Base-by-base conservation (phyloP, 2,888 invertebrate genomes). In the Rhyacophila evoluta region DNA sequence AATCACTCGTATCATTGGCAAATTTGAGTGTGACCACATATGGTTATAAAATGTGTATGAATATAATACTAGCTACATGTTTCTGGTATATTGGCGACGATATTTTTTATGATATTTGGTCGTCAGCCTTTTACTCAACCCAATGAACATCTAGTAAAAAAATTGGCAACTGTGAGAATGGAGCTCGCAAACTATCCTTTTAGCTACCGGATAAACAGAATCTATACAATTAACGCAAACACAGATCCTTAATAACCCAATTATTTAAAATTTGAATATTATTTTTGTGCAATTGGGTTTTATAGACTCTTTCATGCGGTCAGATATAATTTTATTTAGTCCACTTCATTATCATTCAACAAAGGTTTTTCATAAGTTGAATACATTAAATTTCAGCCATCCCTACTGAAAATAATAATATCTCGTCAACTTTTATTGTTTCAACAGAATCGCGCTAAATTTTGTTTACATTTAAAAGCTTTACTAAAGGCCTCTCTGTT, bases 381-480 rank as follows among this genome's bases (percentile, higher is more conserved):
- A 69, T 29, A 5, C 28, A 29, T 29, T 69, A 69, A 69, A 69
- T 12, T 33, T 10, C 29, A 55, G 41, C 69, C 69, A 33, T 29
- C 15, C n/a, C 15, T 55, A 55, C 55, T 19, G 55, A 55, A 55
- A 55, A 55, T 29, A 69, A 69, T 69, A 69, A 69, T 69, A 69
- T 29, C 69, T 69, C 69, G 25, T 69, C 69, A 69, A n/a, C 8
- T 69, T 69, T 69, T 69, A 29, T 69, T 69, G 69, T 69, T 69
- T 69, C 15, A 28, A 33, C 69, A 15, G 69, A 69, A 33, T 33
- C 12, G 69, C 29, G 69, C 29, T 5, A 28, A 28, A 69, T 69
- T 69, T 69, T 29, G 69, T 69, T 69, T 29, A 33, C 69, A 33
- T 55, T 19, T 10, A 55, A 55, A 55, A 55, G 55, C 55, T 55